Base-by-base conservation (phyloP, 2,113 vertebrate species). In the Prolemur simus region DNA sequence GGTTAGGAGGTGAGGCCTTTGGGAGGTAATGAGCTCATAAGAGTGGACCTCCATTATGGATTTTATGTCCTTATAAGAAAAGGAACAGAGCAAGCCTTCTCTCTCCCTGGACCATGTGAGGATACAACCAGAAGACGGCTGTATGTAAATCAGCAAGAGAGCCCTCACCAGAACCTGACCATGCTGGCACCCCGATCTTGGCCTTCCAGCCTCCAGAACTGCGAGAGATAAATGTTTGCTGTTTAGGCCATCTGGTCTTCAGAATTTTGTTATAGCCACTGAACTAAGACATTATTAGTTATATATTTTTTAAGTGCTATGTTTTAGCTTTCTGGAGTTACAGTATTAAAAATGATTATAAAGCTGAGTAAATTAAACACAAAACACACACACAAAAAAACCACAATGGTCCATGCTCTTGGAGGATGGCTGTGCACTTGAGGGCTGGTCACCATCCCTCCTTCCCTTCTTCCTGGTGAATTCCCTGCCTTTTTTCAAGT, bases 321-420 rank as follows among this genome's bases (percentile, higher is more conserved):
- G 9, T 81, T 91, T 91, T 76, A 45, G 25, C 56, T 74, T 80
- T 87, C 52, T 69, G 18, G 34, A 88, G 9, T 71, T 82, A 47
- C 5, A 6, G 18, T 64, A 12, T 49, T 56, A 37, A 71, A 66
- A 52, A 15, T 60, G 60, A 17, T 13, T 17, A 4, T 34, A 12
- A 54, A 87, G 32, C 37, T 58, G 66, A 89, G 17, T 78, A 73
- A 63, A 71, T 37, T 14, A 8, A 34, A 32, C 68, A 7, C 2
- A 6, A 7, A 58, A 71, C 34, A 63, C 60, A n/a, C 64, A 34
- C 63, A 23, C 23, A 12, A 6, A 15, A 54, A 86, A 71, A 20
- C 9, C 0, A 8, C 3, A 11, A 9, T n/a, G 54, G 15, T 21
- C n/a, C 12, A 1, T 2, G 12, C 32, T 54, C 8, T 20, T 47